These are phyloP conservation scores for Microcebus lehilahytsara DNA, from an alignment of 2,113 vertebrate species.

Conservation along the genomic window DNA sequence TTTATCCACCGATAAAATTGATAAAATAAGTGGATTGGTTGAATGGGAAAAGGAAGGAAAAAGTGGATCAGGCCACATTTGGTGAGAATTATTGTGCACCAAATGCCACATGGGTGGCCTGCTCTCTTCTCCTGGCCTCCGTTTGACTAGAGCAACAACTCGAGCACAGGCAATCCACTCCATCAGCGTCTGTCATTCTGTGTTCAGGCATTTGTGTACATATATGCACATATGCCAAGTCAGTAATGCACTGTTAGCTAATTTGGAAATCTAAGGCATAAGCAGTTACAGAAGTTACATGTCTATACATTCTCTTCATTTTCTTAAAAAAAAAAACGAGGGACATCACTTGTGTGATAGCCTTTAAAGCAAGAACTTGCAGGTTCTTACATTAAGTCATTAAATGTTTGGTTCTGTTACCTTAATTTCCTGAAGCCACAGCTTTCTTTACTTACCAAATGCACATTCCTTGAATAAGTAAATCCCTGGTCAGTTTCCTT, in stretches of 20 bases:
- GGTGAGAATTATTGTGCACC: background rate
- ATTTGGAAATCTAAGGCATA: background rate
- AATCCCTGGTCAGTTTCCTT: background rate
- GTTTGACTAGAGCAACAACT: background rate
- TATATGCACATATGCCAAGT: background rate
- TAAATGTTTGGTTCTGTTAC: background rate
- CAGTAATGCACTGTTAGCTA: background rate
- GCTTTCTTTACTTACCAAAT: background rate
- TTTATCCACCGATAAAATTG: background rate
- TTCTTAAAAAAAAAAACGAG: background rate
- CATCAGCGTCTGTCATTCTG: background rate
- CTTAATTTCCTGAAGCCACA: constrained; percentile 29
- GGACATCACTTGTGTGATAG: background rate
- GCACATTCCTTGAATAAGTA: background rate
- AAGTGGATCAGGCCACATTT: background rate
- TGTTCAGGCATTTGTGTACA: background rate
- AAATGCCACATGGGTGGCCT: background rate
- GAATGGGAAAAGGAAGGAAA: background rate
- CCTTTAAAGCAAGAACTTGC: background rate
- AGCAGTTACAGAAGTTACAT: background rate
- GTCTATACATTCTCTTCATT: background rate
- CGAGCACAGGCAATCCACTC: background rate
- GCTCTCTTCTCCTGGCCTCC: background rate
- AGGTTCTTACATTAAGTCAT: background rate
- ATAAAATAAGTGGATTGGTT: background rate